Percentiles rank a stretch among this genome's conserved stretches.
Evolutionary conservation across 2,797 vertebrate genomes (phyloP).

Genomic region (Netta rufina): DNA sequence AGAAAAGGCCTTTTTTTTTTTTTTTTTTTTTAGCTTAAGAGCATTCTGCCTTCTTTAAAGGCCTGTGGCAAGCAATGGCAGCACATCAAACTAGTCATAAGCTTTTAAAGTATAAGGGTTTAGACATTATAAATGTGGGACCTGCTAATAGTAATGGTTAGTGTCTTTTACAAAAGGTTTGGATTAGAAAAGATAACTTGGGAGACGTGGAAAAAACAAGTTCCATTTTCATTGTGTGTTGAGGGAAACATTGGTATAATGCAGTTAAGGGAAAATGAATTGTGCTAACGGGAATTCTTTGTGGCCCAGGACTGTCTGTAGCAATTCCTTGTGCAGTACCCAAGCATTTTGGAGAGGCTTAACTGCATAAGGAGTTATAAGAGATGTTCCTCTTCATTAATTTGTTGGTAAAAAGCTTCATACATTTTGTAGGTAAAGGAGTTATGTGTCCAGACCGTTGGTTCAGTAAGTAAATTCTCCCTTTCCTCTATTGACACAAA

Average conservation of each 20-base stretch:
- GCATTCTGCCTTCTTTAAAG: slow-evolving; percentile 29
- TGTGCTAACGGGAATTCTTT: not conserved
- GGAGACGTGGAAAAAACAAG: not conserved
- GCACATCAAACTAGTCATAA: not conserved
- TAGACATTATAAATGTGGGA: not conserved
- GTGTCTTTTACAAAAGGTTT: not conserved
- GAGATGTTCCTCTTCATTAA: not conserved
- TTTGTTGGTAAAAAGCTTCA: not conserved
- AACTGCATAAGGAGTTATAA: not conserved
- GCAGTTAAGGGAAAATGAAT: not conserved
- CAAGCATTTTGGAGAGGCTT: not conserved
- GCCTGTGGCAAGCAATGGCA: slow-evolving; percentile 1
- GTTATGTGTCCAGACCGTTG: fast-evolving
- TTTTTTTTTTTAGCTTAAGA: slow-evolving; percentile 26
- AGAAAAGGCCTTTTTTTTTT: slow-evolving; percentile 34
- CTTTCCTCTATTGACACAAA: not conserved
- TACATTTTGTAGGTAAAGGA: not conserved
- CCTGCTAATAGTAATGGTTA: not conserved
- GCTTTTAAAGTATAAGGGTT: not conserved
- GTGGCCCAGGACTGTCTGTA: not conserved
- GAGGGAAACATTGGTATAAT: not conserved
- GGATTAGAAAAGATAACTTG: not conserved
- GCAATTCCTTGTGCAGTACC: not conserved
- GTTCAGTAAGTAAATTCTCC: not conserved
- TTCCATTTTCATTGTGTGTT: not conserved